Base-by-base conservation (phyloP, 2,113 vertebrate species). In the Tetraodon nigroviridis region DNA sequence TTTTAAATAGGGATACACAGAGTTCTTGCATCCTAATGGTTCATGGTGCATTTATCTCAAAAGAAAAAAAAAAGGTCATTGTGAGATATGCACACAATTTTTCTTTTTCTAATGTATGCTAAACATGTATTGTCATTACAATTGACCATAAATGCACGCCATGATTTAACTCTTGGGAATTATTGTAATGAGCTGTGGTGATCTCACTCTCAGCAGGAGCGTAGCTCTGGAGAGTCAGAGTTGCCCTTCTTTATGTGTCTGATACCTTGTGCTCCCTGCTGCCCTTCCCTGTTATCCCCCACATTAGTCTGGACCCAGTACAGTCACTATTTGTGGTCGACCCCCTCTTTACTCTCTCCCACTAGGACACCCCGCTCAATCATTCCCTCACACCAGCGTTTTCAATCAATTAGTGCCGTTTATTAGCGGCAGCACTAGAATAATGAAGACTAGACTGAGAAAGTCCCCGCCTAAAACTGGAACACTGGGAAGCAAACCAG, bases 321-420 rank as follows among this genome's bases (percentile, higher is more conserved):
- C 87, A 83, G 69, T 18, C 24, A 2, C 58, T 54, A 55, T 81
- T 72, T 75, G 63, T 68, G 51, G 58, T 68, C 42, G 77, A 54
- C 19, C 19, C 42, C 58, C 50, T 12, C 56, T 51, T 51, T 41
- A 57, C 58, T 58, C 71, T 71, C 71, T 56, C 80, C 77, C 75
- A 75, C 59, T 47, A 27, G 19, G 62, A 64, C 58, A 64, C 73
- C 58, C 69, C 45, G 20, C 64, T 60, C 20, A 44, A 62, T 64
- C 68, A 66, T 67, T 75, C 75, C 75, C 77, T 81, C 80, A 79
- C 84, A 89, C 82, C 87, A 88, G 82, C 66, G 64, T 84, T 88
- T 66, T 73, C 72, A 89, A 90, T 90, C 85, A 86, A 86, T 90
- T 88, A 89, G 80, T 80, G 76, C 74, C 67, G 66, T 87, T 88